Percentiles rank a stretch among this genome's conserved stretches.
These are phyloP conservation scores for Rhinogobio ventralis DNA, from an alignment of 2,797 vertebrate species.

Conservation along the genomic window DNA sequence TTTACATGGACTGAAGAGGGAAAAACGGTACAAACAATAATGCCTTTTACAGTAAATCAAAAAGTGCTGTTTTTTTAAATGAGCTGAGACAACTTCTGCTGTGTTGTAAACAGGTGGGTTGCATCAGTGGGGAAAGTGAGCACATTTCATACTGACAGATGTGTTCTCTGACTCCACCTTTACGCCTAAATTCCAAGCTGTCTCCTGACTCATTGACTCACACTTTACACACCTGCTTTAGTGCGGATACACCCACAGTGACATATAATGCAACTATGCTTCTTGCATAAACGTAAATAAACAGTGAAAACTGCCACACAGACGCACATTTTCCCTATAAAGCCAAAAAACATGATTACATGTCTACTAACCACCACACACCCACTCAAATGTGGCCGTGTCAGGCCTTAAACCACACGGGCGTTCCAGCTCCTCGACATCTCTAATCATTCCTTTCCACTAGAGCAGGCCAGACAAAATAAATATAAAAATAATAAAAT, in stretches of 20 bases:
- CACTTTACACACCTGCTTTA: slow-evolving; percentile 13
- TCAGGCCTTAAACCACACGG: slow-evolving; percentile 26
- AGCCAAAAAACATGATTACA: slow-evolving; percentile 21
- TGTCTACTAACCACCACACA: slow-evolving; percentile 23
- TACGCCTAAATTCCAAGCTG: not conserved
- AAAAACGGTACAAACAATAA: not conserved
- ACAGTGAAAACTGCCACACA: not conserved
- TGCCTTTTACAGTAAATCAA: not conserved
- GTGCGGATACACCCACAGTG: not conserved
- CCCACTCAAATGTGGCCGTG: slow-evolving; percentile 9
- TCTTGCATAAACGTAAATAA: not conserved
- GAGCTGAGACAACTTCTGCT: not conserved
- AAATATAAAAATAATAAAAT: slow-evolving; percentile 52
- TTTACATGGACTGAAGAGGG: not conserved
- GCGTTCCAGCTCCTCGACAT: slow-evolving; percentile 13
- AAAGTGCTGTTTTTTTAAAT: not conserved
- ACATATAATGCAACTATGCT: slow-evolving; percentile 2
- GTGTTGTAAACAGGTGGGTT: not conserved
- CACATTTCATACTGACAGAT: not conserved
- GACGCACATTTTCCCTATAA: not conserved
- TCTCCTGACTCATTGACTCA: slow-evolving; percentile 14
- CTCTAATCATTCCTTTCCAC: slow-evolving; percentile 25
- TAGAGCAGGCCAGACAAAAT: slow-evolving; percentile 16
- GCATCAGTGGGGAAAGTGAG: slow-evolving; percentile 23
- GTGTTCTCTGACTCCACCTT: slow-evolving; percentile 15